A percentile compares a stretch with the other conserved stretches of the same genome.
Conservation (phyloP, 2,888 invertebrate species). For the Apomyelois bistriatella region DNA sequence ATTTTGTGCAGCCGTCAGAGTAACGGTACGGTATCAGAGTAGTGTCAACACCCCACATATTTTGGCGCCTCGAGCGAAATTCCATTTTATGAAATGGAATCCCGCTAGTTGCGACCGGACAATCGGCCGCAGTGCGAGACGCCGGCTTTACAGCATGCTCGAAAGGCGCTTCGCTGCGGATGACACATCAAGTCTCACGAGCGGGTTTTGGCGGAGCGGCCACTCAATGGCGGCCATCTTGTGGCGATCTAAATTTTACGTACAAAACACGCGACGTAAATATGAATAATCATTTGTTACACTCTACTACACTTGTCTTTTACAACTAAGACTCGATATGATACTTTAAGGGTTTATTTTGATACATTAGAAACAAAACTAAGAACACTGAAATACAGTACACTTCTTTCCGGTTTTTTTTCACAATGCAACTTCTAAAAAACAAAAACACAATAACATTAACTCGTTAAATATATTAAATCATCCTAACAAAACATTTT, state of each 20-base stretch:
- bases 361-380: constrained; percentile 31
- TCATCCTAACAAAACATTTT: constrained; percentile 28
- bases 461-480: constrained; percentile 34
- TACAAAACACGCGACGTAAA: constrained; percentile 75
- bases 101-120: constrained; percentile 66
- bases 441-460: constrained; percentile 52
- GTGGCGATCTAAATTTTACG: constrained; percentile 76
- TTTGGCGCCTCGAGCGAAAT: constrained; percentile 80
- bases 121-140: constrained; percentile 58
- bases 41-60: constrained; percentile 78
- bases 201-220: constrained; percentile 76
- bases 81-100: constrained; percentile 77
- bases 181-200: constrained; percentile 74
- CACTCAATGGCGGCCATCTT: constrained; percentile 78
- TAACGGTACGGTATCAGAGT: constrained; percentile 76
- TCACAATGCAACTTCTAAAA: constrained; percentile 60
- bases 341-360: constrained; percentile 31
- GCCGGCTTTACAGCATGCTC: constrained; percentile 70
- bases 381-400: constrained; percentile 50
- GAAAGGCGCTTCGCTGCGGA: constrained; percentile 49
- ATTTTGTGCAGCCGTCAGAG: constrained; percentile 72
- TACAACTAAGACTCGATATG: constrained; percentile 29
- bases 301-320: constrained; percentile 28
- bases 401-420: constrained; percentile 69
- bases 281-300: constrained; percentile 39